Evolutionary conservation across 2,113 vertebrate species (phyloP).

Genomic region (human): GRCh38 chr12:118624501-118625000

Average conservation of each 20-base stretch:
- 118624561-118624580: constrained; percentile 17
- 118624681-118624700: not conserved
- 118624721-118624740: not conserved
- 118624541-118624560: not conserved
- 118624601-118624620: not conserved
- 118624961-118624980: not conserved
- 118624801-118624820: too few species aligned
- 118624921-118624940: not conserved
- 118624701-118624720: not conserved
- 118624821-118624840: not conserved
- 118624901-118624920: not conserved
- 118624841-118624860: not conserved
- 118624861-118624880: not conserved
- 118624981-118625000: not conserved
- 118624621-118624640: constrained; percentile 43
- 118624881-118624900: too few species aligned
- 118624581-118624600: constrained; percentile 29
- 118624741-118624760: not conserved
- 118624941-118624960: not conserved
- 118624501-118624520: constrained; percentile 61
- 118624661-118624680: not conserved
- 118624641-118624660: not conserved
- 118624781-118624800: not conserved
- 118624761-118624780: not conserved
- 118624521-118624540: not conserved